A percentile compares a stretch with the other conserved stretches of the same genome.
phyloP scores from a whole-genome alignment of 2,797 vertebrate species.

The Sebastes steindachneri region DNA sequence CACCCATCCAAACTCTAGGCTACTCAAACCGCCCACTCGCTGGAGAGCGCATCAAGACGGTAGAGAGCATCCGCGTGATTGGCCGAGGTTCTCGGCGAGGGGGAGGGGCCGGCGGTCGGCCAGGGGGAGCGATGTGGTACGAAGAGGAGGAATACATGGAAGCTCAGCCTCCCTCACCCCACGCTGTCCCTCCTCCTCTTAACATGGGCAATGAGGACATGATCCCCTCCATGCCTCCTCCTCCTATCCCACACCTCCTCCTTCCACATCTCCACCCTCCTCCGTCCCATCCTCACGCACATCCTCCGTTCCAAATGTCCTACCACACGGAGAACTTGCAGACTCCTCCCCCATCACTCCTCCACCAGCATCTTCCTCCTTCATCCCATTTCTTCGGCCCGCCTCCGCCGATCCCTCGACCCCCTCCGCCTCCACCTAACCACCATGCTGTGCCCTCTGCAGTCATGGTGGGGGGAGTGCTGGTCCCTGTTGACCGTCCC shows the following conservation, averaged over 20 bases:
- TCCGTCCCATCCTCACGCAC: constrained; percentile 67
- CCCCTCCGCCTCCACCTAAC: constrained; percentile 67
- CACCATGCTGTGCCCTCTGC: constrained; percentile 70
- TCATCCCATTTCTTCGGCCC: constrained; percentile 70
- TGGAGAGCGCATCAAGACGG: constrained; percentile 95
- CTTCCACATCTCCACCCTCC: constrained; percentile 73
- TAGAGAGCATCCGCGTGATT: constrained; percentile 92
- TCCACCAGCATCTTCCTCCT: constrained; percentile 68
- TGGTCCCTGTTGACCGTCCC: constrained; percentile 79
- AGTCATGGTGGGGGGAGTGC: constrained; percentile 83
- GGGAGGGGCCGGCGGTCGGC: constrained; percentile 69
- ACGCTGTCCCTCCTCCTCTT: constrained; percentile 56
- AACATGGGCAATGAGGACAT: constrained; percentile 60
- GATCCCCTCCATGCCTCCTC: constrained; percentile 66
- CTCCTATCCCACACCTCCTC: constrained; percentile 72
- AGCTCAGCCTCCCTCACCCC: constrained; percentile 63
- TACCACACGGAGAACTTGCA: constrained; percentile 80
- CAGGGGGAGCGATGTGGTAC: constrained; percentile 83
- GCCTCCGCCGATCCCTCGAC: constrained; percentile 69
- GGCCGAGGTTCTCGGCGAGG: constrained; percentile 86
- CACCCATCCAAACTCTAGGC: constrained; percentile 90
- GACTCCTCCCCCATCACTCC: constrained; percentile 75
- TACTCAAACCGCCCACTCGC: constrained; percentile 87
- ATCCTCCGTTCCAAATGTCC: constrained; percentile 65
- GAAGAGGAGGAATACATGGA: constrained; percentile 85